Base-by-base conservation (phyloP, 2,113 vertebrate species). In the Lates calcarifer region DNA sequence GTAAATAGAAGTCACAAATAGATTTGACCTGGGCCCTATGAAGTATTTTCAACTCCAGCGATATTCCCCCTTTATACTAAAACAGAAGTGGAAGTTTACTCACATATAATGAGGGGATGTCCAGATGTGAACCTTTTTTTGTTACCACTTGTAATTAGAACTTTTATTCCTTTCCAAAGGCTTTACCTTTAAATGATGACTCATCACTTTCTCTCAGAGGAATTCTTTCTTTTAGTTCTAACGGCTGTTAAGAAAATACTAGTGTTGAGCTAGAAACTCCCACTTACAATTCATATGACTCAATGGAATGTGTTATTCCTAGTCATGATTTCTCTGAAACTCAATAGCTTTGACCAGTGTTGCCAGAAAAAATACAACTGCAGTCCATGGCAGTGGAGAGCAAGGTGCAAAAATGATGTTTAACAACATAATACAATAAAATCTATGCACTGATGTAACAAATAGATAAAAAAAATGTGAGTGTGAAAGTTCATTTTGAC, bases 221-320 rank as follows among this genome's bases (percentile, higher is more conserved):
- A 67, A 14, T 1, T 64, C 15, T 57, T 14, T 66, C n/a, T 11
- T 81, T 57, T 3, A 47, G 28, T 24, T 39, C 26, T 70, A 15
- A 37, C 6, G 1, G 29, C 37, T 62, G 29, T 31, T 28, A 35
- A 28, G 22, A 74, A 56, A 76, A 79, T 37, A 67, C 26, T 1
- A 51, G 29, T 28, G 35, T 2, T 57, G n/a, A 64, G 47, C 20
- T 31, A 22, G 66, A 76, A 74, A 79, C 69, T 66, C 60, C 51
- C 51, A 43, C 58, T 84, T 74, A 76, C 20, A 58, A 49, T 85
- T 72, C 55, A 63, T 8, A 17, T 82, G 71, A 88, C 65, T 82
- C 71, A 82, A 29, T 72, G 60, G 39, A 53, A 47, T 58, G 17
- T 64, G 43, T 61, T 61, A 53, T 45, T 69, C 35, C 63, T 9